Evolutionary conservation across 2,113 vertebrate genomes (phyloP).

Genomic region (Pampusana beccarii): DNA sequence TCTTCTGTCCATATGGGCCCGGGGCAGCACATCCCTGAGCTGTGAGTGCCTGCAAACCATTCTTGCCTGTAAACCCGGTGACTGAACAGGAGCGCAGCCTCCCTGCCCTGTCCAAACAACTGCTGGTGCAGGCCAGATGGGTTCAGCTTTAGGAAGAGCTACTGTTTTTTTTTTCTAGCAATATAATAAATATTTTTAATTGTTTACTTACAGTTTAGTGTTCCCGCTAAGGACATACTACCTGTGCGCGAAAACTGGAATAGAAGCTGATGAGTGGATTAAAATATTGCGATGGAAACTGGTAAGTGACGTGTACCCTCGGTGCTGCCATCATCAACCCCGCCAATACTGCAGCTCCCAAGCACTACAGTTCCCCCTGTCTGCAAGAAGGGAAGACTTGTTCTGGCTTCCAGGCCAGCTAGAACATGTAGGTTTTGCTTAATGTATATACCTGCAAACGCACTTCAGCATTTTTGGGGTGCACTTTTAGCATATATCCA

Average conservation of each 20-base stretch:
- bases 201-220: conserved; percentile 82
- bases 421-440: fast-evolving
- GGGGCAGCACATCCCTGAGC: fast-evolving
- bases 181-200: not conserved
- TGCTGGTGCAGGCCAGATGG: not conserved
- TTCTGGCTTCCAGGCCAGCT: not conserved
- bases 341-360: too few species aligned
- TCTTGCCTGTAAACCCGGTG: not conserved
- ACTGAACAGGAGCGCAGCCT: fast-evolving
- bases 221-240: conserved; percentile 95
- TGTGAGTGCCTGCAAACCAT: not conserved
- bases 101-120: not conserved
- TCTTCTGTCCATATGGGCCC: not conserved
- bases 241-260: conserved; percentile 90
- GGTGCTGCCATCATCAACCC: too few species aligned
- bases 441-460: not conserved
- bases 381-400: not conserved
- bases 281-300: conserved; percentile 94
- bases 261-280: conserved; percentile 98
- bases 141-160: not conserved
- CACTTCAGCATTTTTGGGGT: not conserved
- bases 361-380: not conserved
- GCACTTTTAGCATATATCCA: not conserved
- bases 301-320: conserved; percentile 75
- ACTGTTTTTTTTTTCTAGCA: not conserved